Conservation (phyloP, 2,113 vertebrate genomes). For the Oceanites oceanicus region DNA sequence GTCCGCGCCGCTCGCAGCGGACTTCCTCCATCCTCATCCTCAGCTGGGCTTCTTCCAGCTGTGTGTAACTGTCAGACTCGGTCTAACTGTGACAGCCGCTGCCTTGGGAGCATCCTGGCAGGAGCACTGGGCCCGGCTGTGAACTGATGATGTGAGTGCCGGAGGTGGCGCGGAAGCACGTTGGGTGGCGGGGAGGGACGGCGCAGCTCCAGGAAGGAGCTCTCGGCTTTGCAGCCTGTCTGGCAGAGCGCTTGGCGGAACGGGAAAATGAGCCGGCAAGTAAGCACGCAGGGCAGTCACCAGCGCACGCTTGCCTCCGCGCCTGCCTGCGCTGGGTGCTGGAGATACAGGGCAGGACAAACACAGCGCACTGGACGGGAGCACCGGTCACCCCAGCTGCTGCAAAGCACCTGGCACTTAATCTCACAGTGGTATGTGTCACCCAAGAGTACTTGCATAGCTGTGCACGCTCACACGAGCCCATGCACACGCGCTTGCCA, state of each 20-base stretch:
- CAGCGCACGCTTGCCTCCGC: background rate
- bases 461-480: background rate
- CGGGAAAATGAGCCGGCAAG: background rate
- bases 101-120: background rate
- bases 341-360: background rate
- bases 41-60: constrained; percentile 41
- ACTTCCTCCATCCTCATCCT: background rate
- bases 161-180: background rate
- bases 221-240: background rate
- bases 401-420: background rate
- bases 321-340: background rate
- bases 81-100: background rate
- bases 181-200: background rate
- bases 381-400: background rate
- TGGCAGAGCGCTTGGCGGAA: background rate
- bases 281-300: background rate
- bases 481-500: rapidly evolving
- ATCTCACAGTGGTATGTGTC: background rate
- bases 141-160: background rate
- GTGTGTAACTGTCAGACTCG: background rate
- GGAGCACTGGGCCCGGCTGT: background rate
- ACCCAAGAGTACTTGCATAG: background rate
- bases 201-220: background rate
- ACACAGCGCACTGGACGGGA: rapidly evolving
- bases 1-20: rapidly evolving